Percentiles rank a stretch among this genome's conserved stretches.
Evolutionary conservation across 2,113 vertebrate species (phyloP).

Genomic region (Zosterops japonicus): DNA sequence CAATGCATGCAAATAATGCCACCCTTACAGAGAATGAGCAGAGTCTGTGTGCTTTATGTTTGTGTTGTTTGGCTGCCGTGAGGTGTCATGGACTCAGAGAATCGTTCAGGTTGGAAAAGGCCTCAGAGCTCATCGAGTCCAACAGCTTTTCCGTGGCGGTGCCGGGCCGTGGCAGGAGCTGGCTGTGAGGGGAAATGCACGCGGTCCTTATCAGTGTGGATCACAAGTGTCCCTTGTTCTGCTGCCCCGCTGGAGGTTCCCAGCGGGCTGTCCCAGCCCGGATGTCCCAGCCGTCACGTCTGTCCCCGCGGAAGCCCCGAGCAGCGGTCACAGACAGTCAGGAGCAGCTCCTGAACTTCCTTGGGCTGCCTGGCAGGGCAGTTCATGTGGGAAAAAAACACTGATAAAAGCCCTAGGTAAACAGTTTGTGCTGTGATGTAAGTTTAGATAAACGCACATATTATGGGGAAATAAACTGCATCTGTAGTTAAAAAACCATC

Average conservation of each 20-base stretch:
- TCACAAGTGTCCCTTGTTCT: not conserved
- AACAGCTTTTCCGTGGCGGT: rapidly evolving
- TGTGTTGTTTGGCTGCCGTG: not conserved
- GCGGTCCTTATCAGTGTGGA: not conserved
- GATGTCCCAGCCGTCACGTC: not conserved
- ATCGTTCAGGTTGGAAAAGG: not conserved
- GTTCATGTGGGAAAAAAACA: not conserved
- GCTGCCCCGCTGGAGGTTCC: not conserved
- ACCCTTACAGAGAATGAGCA: not conserved
- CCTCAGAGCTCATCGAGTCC: not conserved
- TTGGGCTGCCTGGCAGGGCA: not conserved
- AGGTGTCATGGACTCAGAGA: not conserved
- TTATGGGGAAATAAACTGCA: not conserved
- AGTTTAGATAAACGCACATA: rapidly evolving
- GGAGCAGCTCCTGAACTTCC: not conserved
- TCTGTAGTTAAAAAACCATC: not conserved
- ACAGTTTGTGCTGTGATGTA: not conserved
- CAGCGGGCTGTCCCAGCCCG: not conserved
- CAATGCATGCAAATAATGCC: too few species aligned
- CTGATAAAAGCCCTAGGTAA: not conserved
- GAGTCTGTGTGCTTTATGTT: not conserved
- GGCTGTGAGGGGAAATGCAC: not conserved
- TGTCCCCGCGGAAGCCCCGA: not conserved
- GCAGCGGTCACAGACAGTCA: not conserved
- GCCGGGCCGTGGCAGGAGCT: not conserved